Base-by-base conservation (phyloP, 2,797 vertebrate genomes). In the Hemibagrus guttatus region DNA sequence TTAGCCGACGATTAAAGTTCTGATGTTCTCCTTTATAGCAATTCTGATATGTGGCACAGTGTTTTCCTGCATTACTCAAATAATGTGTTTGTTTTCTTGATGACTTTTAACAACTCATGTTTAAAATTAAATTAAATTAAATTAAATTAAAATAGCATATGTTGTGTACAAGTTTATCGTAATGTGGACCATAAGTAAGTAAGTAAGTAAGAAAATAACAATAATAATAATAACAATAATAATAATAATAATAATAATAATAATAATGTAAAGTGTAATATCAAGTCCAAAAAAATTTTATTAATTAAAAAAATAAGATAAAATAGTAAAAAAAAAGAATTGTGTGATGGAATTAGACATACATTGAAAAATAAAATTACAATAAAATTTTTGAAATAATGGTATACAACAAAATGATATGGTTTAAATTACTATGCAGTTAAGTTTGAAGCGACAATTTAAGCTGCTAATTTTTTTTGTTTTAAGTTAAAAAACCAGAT, bases 171-270 rank as follows among this genome's bases (percentile, higher is more conserved):
- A 21, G 17, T 13, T 42, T 11, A 71, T 8, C 21, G 35, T 11
- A 56, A 31, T 21, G 75, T 21, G 0, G 3, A 56, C 52, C 46
- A 49, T 49, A 49, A 31, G 14, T 17, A 54, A n/a, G 12, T 8
- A 49, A 6, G 42, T 5, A 74, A 74, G 5, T 12, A 46, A 42
- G 1, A 46, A 72, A 21, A 2, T n/a, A 74, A 4, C 11, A 39
- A 13, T 72, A 42, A 72, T 72, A 72, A 72, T 39, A 71, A 42
- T 69, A 71, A 71, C 42, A 28, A 66, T 66, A 28, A 66, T 68
- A 35, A 31, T 68, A 19, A 68, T 35, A 23, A 19, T 71, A 71
- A 21, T 71, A 71, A 42, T 42, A 21, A 71, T 71, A 69, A 69
- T 69, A 69, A 69, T 46, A 46, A 46, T 46, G n/a, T n/a, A 39